phyloP scores from a whole-genome alignment of 1,140 invertebrate species.

The Gryllus bimaculatus region DNA sequence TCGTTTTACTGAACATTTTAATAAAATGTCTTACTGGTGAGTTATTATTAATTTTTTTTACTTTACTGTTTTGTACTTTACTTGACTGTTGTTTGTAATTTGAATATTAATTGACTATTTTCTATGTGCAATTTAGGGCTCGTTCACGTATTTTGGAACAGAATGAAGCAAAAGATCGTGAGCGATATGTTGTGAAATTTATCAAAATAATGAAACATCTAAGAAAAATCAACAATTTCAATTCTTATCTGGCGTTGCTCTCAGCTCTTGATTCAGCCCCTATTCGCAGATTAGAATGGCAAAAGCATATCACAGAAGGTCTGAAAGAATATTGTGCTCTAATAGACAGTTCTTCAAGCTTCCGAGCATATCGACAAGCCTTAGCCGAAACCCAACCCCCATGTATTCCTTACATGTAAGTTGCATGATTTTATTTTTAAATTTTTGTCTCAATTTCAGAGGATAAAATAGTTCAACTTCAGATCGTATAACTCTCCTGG shows the following conservation, averaged over 20 bases:
- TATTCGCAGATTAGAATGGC: constrained; percentile 89
- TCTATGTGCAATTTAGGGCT: constrained; percentile 44
- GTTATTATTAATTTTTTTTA: constrained; percentile 10
- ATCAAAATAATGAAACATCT: constrained; percentile 98
- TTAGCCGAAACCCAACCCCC: constrained; percentile 90
- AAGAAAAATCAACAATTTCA: constrained; percentile 96
- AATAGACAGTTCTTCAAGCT: constrained; percentile 93
- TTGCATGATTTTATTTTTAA: constrained; percentile 23
- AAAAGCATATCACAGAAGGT: constrained; percentile 83
- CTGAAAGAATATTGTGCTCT: constrained; percentile 89
- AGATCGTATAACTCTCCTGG: not conserved
- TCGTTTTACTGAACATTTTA: constrained; percentile 97
- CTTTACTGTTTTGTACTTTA: not conserved
- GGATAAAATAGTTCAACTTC: not conserved
- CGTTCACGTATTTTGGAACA: constrained; percentile 67
- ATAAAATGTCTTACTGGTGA: constrained; percentile 98
- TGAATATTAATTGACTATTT: not conserved
- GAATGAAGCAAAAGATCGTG: constrained; percentile 84
- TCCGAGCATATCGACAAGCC: constrained; percentile 87
- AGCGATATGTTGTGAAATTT: constrained; percentile 92
- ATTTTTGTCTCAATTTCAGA: not conserved
- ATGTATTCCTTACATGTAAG: constrained; percentile 97
- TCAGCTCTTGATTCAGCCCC: constrained; percentile 96
- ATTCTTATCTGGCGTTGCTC: constrained; percentile 92
- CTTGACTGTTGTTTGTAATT: not conserved